phyloP scores from a whole-genome alignment of 1,140 invertebrate species.

The Argopecten irradians region DNA sequence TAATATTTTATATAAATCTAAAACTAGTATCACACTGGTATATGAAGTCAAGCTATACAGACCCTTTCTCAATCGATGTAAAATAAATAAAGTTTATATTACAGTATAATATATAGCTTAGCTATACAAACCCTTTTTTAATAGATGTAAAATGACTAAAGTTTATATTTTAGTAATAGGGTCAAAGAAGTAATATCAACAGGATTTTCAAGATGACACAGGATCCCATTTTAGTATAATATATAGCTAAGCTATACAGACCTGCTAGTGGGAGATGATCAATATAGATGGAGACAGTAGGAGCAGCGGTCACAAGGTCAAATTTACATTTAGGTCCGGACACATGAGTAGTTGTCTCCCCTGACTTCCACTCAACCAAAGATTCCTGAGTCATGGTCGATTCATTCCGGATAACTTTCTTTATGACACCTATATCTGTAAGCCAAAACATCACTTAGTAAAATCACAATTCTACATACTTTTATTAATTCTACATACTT shows the following conservation, averaged over 20 bases:
- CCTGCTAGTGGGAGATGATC: slow-evolving; percentile 88
- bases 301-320: slow-evolving; percentile 81
- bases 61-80: too few species aligned
- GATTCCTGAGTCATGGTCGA: not conserved
- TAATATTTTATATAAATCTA: too few species aligned
- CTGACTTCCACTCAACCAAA: slow-evolving; percentile 58
- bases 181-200: too few species aligned
- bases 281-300: slow-evolving; percentile 81
- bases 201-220: not conserved
- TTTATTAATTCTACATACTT: too few species aligned
- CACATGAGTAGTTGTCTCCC: slow-evolving; percentile 57
- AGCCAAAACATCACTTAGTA: too few species aligned
- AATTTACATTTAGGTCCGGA: slow-evolving; percentile 90
- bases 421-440: not conserved
- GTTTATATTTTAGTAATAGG: too few species aligned
- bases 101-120: not conserved
- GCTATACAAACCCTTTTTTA: too few species aligned
- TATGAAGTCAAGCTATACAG: too few species aligned
- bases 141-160: too few species aligned
- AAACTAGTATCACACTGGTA: not conserved
- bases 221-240: not conserved
- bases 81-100: too few species aligned
- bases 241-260: slow-evolving; percentile 58
- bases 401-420: not conserved
- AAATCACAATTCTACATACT: too few species aligned